phyloP scores from a whole-genome alignment of 2,888 invertebrate species.

The Plemyria rubiginata region DNA sequence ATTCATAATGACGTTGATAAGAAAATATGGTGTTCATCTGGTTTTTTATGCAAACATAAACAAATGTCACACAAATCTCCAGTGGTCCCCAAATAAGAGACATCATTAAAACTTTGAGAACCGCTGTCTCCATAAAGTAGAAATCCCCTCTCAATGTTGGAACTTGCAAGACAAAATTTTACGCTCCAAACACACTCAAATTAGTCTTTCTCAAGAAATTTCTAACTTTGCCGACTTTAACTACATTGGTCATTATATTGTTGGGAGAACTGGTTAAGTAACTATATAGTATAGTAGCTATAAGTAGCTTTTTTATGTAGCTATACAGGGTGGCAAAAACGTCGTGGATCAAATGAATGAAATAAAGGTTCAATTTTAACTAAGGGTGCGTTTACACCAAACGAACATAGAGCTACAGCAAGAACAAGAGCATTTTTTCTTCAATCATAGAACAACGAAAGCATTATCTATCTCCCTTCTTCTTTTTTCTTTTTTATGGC shows the following conservation, averaged over 20 bases:
- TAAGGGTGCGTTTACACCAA: no score
- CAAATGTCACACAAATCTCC: constrained; percentile 1
- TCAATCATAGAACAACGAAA: no score
- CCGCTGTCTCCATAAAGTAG: constrained; percentile 21
- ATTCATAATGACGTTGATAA: no score
- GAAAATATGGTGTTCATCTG: no score
- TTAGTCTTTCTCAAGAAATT: constrained; percentile 20
- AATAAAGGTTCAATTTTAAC: no score
- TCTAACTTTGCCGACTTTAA: constrained; percentile 15
- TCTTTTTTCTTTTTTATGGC: no score
- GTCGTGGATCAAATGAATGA: no score
- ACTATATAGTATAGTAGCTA: not conserved
- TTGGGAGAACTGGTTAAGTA: not conserved
- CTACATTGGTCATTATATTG: not conserved
- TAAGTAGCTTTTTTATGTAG: no score
- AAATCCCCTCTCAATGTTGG: constrained; percentile 7
- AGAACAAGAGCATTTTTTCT: no score
- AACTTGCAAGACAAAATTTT: constrained; percentile 23
- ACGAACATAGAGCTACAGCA: no score
- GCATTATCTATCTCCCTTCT: no score
- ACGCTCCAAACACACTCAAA: constrained; percentile 22
- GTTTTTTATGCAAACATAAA: not conserved
- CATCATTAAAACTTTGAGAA: constrained; percentile 28
- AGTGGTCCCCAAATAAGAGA: constrained; percentile 4
- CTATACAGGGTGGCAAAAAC: no score